These are phyloP conservation scores for Psammodynastes pulverulentus DNA, from an alignment of 2,113 vertebrate genomes.

Conservation along the genomic window DNA sequence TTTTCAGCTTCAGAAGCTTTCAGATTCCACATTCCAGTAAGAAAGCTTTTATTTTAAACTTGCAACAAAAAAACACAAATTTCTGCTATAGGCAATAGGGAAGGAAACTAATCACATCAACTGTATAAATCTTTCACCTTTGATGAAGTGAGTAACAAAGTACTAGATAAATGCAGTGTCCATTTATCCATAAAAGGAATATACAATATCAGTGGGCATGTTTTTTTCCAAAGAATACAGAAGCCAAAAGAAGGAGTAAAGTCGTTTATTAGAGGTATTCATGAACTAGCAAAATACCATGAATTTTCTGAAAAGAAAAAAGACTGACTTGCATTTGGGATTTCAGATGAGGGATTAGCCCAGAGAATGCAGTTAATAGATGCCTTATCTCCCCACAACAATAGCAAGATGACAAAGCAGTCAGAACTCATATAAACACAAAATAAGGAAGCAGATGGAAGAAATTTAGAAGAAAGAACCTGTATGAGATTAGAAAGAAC, in stretches of 20 bases:
- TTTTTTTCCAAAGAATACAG: not conserved
- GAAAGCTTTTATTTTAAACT: not conserved
- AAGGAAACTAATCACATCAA: not conserved
- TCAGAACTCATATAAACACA: not conserved
- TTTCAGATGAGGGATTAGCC: not conserved
- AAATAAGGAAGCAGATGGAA: not conserved
- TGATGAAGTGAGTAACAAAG: not conserved
- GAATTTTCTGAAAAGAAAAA: not conserved
- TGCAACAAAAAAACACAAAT: not conserved
- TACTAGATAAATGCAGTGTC: not conserved
- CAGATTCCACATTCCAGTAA: not conserved
- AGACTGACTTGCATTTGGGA: not conserved
- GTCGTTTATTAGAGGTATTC: not conserved
- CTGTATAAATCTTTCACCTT: not conserved
- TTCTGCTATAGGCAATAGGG: not conserved
- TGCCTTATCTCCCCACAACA: not conserved
- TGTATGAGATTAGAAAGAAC: not conserved
- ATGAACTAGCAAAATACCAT: not conserved
- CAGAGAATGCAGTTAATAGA: not conserved
- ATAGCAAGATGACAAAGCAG: not conserved
- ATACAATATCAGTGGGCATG: not conserved
- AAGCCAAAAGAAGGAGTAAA: not conserved
- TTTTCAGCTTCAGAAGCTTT: not conserved
- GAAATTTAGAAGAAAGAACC: not conserved
- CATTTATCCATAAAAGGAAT: not conserved